A percentile compares a stretch with the other conserved stretches of the same genome.
phyloP scores from a whole-genome alignment of 2,113 vertebrate genomes.

The Butastur rufipennis region DNA sequence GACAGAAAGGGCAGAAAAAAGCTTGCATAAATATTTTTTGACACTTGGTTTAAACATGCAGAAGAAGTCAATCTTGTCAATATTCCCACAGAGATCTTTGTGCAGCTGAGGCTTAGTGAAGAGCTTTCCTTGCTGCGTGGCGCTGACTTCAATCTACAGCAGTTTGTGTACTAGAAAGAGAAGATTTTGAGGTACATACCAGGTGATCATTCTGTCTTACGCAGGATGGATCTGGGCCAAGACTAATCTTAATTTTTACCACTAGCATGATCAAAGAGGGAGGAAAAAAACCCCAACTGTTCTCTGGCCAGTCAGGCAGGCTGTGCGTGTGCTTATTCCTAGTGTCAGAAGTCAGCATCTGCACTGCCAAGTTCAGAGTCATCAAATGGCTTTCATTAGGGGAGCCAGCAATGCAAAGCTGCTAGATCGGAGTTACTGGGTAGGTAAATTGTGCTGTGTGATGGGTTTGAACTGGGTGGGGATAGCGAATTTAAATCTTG shows the following conservation, averaged over 20 bases:
- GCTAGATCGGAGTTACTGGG: neutral
- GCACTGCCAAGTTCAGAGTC: neutral
- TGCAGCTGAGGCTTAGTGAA: neutral
- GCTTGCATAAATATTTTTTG: slow-evolving; percentile 15
- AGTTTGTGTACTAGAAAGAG: neutral
- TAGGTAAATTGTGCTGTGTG: neutral
- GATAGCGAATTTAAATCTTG: neutral
- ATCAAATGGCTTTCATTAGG: neutral
- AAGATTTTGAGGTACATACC: neutral
- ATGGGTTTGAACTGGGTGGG: neutral
- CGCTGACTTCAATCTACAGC: neutral
- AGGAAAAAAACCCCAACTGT: neutral
- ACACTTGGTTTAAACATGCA: neutral
- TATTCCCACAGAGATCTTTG: neutral
- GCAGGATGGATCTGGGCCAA: neutral
- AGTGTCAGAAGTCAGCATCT: neutral
- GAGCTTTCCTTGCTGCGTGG: neutral
- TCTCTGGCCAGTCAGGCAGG: neutral
- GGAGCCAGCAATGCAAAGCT: neutral
- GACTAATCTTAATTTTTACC: neutral
- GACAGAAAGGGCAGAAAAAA: neutral
- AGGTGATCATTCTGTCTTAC: neutral
- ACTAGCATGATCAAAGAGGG: neutral
- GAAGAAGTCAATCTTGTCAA: neutral
- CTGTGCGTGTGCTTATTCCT: neutral